phyloP scores from a whole-genome alignment of 2,888 invertebrate genomes.

The Bembecia ichneumoniformis region DNA sequence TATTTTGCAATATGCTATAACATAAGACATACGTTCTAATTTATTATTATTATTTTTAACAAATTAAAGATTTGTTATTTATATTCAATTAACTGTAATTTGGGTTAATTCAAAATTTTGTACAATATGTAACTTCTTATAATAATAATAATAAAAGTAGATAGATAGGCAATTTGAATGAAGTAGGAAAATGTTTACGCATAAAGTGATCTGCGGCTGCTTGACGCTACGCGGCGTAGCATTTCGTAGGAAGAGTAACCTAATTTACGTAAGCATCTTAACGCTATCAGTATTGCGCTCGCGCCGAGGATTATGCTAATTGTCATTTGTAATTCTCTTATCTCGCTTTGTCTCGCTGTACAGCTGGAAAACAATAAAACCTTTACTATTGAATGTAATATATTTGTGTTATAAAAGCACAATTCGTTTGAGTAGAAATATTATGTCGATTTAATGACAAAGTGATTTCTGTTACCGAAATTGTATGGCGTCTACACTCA shows the following conservation, averaged over 20 bases:
- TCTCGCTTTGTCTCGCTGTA: slow-evolving; percentile 53
- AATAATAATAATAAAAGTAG: no score
- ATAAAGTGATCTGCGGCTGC: background rate
- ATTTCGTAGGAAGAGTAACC: slow-evolving; percentile 22
- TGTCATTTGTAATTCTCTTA: slow-evolving; percentile 58
- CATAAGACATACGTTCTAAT: no score
- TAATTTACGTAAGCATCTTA: slow-evolving; percentile 69
- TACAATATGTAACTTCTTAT: no score
- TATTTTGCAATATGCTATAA: no score
- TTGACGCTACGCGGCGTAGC: slow-evolving; percentile 20
- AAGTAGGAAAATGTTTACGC: no score
- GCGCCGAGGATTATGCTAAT: slow-evolving; percentile 65
- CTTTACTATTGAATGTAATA: no score
- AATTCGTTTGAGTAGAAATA: background rate
- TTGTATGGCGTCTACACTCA: slow-evolving; percentile 63
- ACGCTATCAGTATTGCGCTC: slow-evolving; percentile 62
- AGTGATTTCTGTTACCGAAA: slow-evolving; percentile 26
- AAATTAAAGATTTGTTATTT: no score
- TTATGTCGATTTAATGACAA: slow-evolving; percentile 17
- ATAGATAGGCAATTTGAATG: no score
- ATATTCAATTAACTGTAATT: no score
- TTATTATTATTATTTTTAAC: no score
- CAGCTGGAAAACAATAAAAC: slow-evolving; percentile 27
- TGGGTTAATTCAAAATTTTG: no score
- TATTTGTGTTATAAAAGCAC: no score